Base-by-base conservation (phyloP, 2,888 invertebrate genomes). In the Plutella xylostella region DNA sequence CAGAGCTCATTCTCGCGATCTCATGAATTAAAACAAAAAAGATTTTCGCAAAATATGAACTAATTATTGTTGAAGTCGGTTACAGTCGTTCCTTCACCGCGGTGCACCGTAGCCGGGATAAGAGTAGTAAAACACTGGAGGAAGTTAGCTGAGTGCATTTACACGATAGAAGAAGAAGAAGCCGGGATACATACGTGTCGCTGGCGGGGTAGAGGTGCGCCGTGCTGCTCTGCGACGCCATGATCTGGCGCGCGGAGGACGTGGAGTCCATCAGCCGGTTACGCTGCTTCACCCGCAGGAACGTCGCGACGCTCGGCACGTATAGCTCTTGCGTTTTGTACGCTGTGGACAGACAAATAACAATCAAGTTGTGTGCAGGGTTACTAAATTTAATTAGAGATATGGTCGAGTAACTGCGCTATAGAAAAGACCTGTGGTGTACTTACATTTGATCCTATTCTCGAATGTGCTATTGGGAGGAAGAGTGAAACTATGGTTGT, bases 221-320 rank as follows among this genome's bases (percentile, higher is more conserved):
- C 54, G 54, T 79, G 77, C 72, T 85, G 56, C 80, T 86, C 34
- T 85, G 84, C 2, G 82, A 80, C 1, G 82, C 84, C 14, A 88
- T 86, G 40, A 89, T 84, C 60, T 88, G 87, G 28, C 90, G 74
- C 11, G 88, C 89, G 7, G 85, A 79, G 47, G 85, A 85, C 0
- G 90, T 89, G 5, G 87, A 86, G 49, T 87, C 86, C 69, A 88
- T 89, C 19, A 90, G 66, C 38, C 85, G 68, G 19, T 87, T 73
- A 67, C 85, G 72, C 68, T 85, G 78, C 61, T 88, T 88, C 57
- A 90, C 71, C 50, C 85, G 85, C 37, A 91, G 62, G 51, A 90
- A 73, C 49, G 88, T 87, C 0, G 89, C 87, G 41, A 88, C 80
- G 30, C 82, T 85, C 20, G 90, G 90, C 47, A 90, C 85, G 49